Conservation (phyloP, 2,797 vertebrate species). For the Lutjanus argentimaculatus region DNA sequence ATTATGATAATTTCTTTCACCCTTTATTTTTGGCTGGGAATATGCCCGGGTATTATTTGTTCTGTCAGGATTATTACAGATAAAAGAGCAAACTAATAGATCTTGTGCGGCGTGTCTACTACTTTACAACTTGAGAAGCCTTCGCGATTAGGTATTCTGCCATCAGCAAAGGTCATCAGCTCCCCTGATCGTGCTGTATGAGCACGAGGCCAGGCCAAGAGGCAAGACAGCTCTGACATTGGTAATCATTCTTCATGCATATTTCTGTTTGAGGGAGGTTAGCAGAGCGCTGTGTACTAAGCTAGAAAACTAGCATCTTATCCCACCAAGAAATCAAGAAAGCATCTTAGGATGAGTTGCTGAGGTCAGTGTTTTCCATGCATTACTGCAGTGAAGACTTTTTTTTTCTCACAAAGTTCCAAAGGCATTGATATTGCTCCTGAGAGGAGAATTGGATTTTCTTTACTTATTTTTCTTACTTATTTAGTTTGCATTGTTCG, state of each 20-base stretch:
- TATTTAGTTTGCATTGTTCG: conserved; percentile 49
- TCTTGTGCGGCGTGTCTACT: conserved; percentile 47
- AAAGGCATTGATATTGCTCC: conserved; percentile 54
- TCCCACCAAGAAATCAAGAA: background rate
- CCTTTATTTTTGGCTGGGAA: conserved; percentile 62
- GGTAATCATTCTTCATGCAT: conserved; percentile 62
- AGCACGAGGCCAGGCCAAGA: conserved; percentile 54
- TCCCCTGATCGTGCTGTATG: conserved; percentile 58
- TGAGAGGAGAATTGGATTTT: conserved; percentile 52
- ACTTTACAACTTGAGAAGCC: conserved; percentile 67
- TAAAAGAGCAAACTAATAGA: conserved; percentile 81
- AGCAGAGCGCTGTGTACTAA: conserved; percentile 1
- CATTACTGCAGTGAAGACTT: background rate
- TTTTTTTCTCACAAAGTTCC: conserved; percentile 42
- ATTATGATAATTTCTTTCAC: conserved; percentile 66
- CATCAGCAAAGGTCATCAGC: conserved; percentile 78
- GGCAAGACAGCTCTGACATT: conserved; percentile 41
- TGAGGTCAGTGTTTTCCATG: conserved; percentile 27
- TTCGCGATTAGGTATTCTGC: conserved; percentile 60
- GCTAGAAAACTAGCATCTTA: conserved; percentile 13
- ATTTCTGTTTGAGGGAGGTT: conserved; percentile 57
- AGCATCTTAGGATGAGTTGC: conserved; percentile 11
- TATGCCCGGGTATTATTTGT: conserved; percentile 69
- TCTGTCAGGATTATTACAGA: conserved; percentile 79
- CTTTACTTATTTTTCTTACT: conserved; percentile 39